Conservation (phyloP, 2,888 invertebrate genomes). For the Stomorhina lunata region DNA sequence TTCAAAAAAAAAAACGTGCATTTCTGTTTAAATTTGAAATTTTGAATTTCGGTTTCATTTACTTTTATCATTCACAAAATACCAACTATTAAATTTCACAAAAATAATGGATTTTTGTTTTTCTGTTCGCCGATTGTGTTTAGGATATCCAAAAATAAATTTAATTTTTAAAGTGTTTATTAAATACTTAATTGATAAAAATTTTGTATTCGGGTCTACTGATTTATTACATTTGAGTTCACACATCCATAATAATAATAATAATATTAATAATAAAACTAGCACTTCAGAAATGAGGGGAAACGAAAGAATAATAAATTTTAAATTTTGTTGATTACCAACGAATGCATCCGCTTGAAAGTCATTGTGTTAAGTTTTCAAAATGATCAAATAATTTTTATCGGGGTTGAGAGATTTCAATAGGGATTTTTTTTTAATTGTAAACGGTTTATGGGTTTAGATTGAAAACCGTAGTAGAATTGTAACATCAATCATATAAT, state of each 20-base stretch:
- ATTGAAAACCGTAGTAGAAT: no score
- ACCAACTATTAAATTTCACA: neutral
- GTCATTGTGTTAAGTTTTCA: neutral
- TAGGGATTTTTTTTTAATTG: no score
- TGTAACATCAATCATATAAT: no score
- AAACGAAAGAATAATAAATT: neutral
- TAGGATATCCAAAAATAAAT: no score
- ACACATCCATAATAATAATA: slow-evolving; percentile 38
- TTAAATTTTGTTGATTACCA: neutral
- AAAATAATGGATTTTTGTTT: slow-evolving; percentile 6
- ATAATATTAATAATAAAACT: no score
- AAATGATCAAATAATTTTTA: neutral
- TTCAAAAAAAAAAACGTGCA: slow-evolving; percentile 6
- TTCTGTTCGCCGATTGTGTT: no score
- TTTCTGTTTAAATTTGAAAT: slow-evolving; percentile 22
- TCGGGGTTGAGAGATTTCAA: no score
- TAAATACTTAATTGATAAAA: slow-evolving; percentile 27
- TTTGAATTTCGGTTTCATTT: slow-evolving; percentile 5
- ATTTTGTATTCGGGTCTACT: neutral
- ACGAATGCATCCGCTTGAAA: slow-evolving; percentile 3
- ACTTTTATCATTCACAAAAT: neutral
- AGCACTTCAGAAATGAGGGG: neutral
- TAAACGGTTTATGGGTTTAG: no score
- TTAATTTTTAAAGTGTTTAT: slow-evolving; percentile 13
- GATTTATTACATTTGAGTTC: slow-evolving; percentile 46